Conservation (phyloP, 2,797 vertebrate species). For the Gastrophryne carolinensis region DNA sequence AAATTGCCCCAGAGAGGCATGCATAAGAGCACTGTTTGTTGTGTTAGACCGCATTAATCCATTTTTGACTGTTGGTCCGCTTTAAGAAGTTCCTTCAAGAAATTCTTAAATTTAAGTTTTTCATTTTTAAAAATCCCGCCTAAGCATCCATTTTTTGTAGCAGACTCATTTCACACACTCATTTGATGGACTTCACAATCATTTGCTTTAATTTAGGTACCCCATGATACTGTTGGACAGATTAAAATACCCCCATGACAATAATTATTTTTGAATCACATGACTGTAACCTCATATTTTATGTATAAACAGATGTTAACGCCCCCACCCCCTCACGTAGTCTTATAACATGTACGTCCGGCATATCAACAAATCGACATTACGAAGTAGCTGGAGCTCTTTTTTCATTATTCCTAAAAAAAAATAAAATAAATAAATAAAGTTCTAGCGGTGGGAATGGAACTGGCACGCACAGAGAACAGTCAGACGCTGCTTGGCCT, state of each 20-base stretch:
- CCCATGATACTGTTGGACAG: not conserved
- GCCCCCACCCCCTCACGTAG: not conserved
- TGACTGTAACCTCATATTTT: not conserved
- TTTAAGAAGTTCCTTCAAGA: too few species aligned
- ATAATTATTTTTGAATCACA: slow-evolving; percentile 10
- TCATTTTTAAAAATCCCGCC: too few species aligned
- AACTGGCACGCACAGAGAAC: slow-evolving; percentile 38
- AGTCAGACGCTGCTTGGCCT: slow-evolving; percentile 19
- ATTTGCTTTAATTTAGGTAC: not conserved
- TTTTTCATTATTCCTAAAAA: slow-evolving; percentile 28
- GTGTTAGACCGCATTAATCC: too few species aligned
- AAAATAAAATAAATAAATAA: not conserved
- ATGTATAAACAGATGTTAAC: not conserved
- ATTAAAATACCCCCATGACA: not conserved
- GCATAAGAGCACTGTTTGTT: too few species aligned
- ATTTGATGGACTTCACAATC: too few species aligned
- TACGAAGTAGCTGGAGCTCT: not conserved
- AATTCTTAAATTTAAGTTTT: too few species aligned
- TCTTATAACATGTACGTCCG: slow-evolving; percentile 14
- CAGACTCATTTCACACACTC: too few species aligned
- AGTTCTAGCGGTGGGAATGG: slow-evolving; percentile 31
- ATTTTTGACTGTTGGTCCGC: too few species aligned
- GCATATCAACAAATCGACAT: slow-evolving; percentile 13
- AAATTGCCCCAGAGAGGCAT: too few species aligned
- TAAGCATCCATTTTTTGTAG: too few species aligned